phyloP scores from a whole-genome alignment of 2,888 invertebrate genomes.

The Drosophila acutilabella region DNA sequence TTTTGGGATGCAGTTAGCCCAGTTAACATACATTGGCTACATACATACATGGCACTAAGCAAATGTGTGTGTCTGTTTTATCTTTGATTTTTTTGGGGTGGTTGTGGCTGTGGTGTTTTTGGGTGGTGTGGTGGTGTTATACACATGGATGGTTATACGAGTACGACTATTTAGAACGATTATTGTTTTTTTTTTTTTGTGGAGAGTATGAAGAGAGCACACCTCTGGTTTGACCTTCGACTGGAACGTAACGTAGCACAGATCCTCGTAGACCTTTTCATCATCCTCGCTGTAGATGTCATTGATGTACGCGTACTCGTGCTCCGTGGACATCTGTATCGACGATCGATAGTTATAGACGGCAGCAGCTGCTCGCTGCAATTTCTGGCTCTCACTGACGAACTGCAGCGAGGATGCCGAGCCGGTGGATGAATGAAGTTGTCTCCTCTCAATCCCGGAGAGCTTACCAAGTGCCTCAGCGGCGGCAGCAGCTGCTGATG shows the following conservation, averaged over 20 bases:
- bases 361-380: slow-evolving; percentile 82
- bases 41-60: slow-evolving; percentile 36
- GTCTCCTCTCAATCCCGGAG: slow-evolving; percentile 7
- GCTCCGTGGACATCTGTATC: slow-evolving; percentile 71
- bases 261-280: slow-evolving; percentile 94
- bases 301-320: slow-evolving; percentile 82
- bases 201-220: slow-evolving; percentile 61
- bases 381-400: slow-evolving; percentile 71
- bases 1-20: too few relatives aligned
- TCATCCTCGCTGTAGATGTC: slow-evolving; percentile 86
- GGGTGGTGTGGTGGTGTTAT: neutral
- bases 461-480: neutral
- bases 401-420: slow-evolving; percentile 48
- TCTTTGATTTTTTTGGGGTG: neutral
- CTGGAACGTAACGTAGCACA: slow-evolving; percentile 94
- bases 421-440: slow-evolving; percentile 30
- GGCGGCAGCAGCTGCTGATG: slow-evolving; percentile 39
- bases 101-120: slow-evolving; percentile 1
- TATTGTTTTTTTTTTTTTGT: slow-evolving; percentile 11
- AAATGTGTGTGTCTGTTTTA: slow-evolving; percentile 1
- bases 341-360: slow-evolving; percentile 82
- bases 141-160: slow-evolving; percentile 1
- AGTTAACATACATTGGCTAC: slow-evolving; percentile 6
- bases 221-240: slow-evolving; percentile 89
- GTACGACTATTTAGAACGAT: slow-evolving; percentile 21